Percentiles rank a stretch among this genome's conserved stretches.
phyloP scores from a whole-genome alignment of 2,888 invertebrate species.

The Cordilura impudica region DNA sequence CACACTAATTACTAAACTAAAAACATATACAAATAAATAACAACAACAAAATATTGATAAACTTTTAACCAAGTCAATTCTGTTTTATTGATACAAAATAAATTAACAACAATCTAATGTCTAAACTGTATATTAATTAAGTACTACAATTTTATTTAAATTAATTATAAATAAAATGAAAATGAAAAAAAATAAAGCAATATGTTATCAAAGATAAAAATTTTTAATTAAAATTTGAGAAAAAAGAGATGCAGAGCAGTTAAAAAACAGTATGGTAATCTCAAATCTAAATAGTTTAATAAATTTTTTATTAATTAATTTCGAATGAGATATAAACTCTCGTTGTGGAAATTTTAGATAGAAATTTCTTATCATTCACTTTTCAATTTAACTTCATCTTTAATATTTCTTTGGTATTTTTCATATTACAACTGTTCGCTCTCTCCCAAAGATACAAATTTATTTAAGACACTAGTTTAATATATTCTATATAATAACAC shows the following conservation, averaged over 20 bases:
- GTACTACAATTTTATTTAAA: conserved; percentile 22
- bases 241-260: no score
- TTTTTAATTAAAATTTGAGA: neutral
- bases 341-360: no score
- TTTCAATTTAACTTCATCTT: no score
- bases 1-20: conserved; percentile 18
- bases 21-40: conserved; percentile 12
- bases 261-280: no score
- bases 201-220: conserved; percentile 30
- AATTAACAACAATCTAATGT: conserved; percentile 11
- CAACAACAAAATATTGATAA: conserved; percentile 28
- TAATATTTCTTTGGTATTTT: no score
- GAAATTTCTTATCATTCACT: no score
- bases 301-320: no score
- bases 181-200: conserved; percentile 37
- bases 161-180: conserved; percentile 30
- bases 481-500: neutral
- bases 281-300: no score
- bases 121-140: conserved; percentile 42
- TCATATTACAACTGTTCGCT: neutral
- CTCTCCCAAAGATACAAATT: neutral
- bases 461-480: neutral
- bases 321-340: no score
- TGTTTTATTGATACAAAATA: conserved; percentile 32
- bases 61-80: conserved; percentile 54